phyloP scores from a whole-genome alignment of 2,113 vertebrate species.

The Sardina pilchardus region DNA sequence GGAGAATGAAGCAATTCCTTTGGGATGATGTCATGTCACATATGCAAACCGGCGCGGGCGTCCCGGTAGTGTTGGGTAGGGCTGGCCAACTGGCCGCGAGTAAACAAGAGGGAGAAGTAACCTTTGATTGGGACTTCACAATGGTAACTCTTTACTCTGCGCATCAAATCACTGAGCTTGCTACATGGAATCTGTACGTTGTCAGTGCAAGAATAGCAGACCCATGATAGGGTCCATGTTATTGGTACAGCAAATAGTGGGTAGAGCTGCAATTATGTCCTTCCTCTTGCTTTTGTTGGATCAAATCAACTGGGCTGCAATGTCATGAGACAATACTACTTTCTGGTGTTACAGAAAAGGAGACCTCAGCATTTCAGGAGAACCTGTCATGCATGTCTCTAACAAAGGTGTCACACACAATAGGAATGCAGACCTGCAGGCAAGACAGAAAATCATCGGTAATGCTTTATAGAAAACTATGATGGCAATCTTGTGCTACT shows the following conservation, averaged over 20 bases:
- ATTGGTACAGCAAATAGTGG: neutral
- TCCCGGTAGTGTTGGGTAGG: conserved; percentile 23
- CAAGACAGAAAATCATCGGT: conserved; percentile 43
- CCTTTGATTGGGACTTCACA: neutral
- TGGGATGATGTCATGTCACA: conserved; percentile 75
- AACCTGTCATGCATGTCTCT: conserved; percentile 56
- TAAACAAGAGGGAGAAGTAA: conserved; percentile 61
- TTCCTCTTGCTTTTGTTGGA: conserved; percentile 1
- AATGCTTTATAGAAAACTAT: conserved; percentile 39
- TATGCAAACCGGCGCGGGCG: conserved; percentile 73
- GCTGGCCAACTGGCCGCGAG: conserved; percentile 18
- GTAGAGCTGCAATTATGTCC: neutral
- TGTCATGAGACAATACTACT: neutral
- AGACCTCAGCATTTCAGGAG: conserved; percentile 25
- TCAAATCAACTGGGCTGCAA: conserved; percentile 38
- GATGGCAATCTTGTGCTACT: conserved; percentile 50
- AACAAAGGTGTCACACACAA: conserved; percentile 34
- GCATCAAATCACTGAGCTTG: conserved; percentile 20
- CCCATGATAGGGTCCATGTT: neutral
- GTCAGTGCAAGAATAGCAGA: neutral
- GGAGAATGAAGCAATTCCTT: conserved; percentile 59
- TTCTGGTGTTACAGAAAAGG: neutral
- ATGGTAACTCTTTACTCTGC: neutral
- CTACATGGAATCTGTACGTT: neutral
- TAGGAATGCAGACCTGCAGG: conserved; percentile 64